A percentile compares a stretch with the other conserved stretches of the same genome.
Evolutionary conservation across 2,888 invertebrate species (phyloP).

Genomic region (Trichogramma evanescens): DNA sequence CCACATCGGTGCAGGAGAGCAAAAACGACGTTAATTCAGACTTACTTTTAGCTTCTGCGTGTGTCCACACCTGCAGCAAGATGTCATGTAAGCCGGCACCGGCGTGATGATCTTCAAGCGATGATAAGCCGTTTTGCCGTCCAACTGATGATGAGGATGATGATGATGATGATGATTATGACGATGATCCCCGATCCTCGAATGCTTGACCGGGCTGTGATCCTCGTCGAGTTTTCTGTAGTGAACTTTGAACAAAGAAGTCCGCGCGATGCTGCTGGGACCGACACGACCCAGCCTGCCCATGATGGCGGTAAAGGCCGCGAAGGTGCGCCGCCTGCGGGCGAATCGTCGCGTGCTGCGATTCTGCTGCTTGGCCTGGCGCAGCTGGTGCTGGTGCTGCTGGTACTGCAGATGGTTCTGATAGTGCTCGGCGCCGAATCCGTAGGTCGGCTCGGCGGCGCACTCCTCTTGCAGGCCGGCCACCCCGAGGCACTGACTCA

Average conservation of each 20-base stretch:
- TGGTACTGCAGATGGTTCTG: not conserved
- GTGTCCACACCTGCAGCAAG: slow-evolving; percentile 57
- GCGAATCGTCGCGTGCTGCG: slow-evolving; percentile 45
- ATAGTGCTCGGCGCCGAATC: not conserved
- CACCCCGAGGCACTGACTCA: slow-evolving; percentile 16
- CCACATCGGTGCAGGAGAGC: too few species aligned
- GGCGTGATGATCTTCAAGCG: slow-evolving; percentile 50
- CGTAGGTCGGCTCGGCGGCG: slow-evolving; percentile 7
- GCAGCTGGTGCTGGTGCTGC: slow-evolving; percentile 6
- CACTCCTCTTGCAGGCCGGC: slow-evolving; percentile 12
- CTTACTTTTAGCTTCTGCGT: slow-evolving; percentile 56
- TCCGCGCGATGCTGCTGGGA: too few species aligned
- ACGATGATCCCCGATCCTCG: slow-evolving; percentile 5
- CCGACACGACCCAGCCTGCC: slow-evolving; percentile 47
- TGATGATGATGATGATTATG: not conserved
- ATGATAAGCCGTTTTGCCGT: slow-evolving; percentile 30
- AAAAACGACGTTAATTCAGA: slow-evolving; percentile 4
- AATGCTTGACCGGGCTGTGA: slow-evolving; percentile 42
- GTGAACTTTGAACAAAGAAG: slow-evolving; percentile 49
- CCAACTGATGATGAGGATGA: slow-evolving; percentile 1
- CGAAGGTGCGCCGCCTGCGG: slow-evolving; percentile 42
- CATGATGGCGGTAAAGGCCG: slow-evolving; percentile 48
- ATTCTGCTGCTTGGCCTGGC: slow-evolving; percentile 13
- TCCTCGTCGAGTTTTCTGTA: slow-evolving; percentile 57
- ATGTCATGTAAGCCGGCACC: slow-evolving; percentile 54